Percentiles rank a stretch among this genome's conserved stretches.
phyloP scores from a whole-genome alignment of 1,140 invertebrate species.

The Trichonephila inaurata region DNA sequence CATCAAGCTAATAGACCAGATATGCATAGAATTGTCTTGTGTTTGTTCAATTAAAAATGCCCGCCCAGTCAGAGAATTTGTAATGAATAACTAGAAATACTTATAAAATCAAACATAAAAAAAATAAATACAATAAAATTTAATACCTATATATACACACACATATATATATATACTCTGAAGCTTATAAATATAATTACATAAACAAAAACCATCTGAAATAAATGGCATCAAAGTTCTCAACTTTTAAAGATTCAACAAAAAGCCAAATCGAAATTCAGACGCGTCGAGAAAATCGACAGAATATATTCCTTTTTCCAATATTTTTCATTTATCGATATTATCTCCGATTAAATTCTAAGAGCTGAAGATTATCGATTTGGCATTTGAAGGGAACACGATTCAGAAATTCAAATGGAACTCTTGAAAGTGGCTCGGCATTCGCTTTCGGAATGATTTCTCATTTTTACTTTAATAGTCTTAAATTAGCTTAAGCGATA shows the following conservation, averaged over 20 bases:
- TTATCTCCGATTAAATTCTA: constrained; percentile 21
- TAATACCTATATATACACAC: no score
- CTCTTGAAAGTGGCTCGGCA: background rate
- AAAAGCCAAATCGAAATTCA: background rate
- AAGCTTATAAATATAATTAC: no score
- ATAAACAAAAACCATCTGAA: no score
- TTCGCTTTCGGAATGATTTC: background rate
- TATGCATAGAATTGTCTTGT: no score
- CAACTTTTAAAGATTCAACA: background rate
- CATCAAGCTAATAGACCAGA: no score
- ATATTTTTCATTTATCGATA: constrained; percentile 27
- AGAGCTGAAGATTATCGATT: constrained; percentile 17
- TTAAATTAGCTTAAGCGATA: constrained; percentile 11
- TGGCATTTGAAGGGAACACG: background rate
- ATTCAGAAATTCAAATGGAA: background rate
- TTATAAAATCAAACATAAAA: no score
- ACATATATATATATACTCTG: no score
- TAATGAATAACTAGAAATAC: no score
- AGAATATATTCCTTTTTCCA: background rate
- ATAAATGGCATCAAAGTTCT: background rate
- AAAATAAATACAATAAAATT: no score
- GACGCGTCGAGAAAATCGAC: background rate
- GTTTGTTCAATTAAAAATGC: no score
- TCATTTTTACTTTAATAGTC: constrained; percentile 6
- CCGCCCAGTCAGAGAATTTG: no score